These are phyloP conservation scores for Phoxinus phoxinus DNA, from an alignment of 2,113 vertebrate genomes.

Conservation along the genomic window DNA sequence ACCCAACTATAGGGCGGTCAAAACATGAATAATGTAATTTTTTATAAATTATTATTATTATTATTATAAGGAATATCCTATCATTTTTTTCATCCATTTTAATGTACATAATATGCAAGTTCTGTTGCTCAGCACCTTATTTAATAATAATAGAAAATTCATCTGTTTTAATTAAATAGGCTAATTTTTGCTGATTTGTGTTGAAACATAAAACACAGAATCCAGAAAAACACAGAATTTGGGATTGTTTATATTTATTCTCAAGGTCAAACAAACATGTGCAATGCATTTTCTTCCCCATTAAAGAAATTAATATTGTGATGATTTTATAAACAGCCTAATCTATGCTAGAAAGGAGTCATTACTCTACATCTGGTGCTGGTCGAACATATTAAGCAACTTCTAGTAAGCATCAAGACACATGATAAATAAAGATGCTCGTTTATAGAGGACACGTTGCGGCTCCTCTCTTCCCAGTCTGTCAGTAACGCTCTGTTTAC, in stretches of 20 bases:
- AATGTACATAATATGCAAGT: too few species aligned
- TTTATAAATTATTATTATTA: neutral
- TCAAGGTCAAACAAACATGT: neutral
- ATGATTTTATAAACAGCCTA: neutral
- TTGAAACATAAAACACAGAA: neutral
- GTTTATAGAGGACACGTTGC: too few species aligned
- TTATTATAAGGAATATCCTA: too few species aligned
- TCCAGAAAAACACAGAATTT: neutral
- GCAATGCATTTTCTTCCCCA: neutral
- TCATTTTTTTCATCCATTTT: too few species aligned
- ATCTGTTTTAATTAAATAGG: too few species aligned
- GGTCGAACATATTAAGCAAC: neutral
- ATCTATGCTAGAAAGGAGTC: neutral
- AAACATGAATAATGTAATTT: too few species aligned
- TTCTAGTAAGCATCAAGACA: neutral
- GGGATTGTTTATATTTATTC: neutral
- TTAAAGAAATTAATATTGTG: neutral
- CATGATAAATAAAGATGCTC: neutral
- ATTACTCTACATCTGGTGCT: neutral
- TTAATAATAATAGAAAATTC: neutral
- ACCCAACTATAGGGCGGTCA: too few species aligned
- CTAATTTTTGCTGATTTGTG: neutral
- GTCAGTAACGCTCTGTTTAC: too few species aligned
- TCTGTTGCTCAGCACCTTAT: neutral
- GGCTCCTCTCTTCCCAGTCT: too few species aligned